Evolutionary conservation across 2,888 invertebrate species (phyloP), one percentile per base, ranked within the genome.

Genomic region (Hipparchia semele): DNA sequence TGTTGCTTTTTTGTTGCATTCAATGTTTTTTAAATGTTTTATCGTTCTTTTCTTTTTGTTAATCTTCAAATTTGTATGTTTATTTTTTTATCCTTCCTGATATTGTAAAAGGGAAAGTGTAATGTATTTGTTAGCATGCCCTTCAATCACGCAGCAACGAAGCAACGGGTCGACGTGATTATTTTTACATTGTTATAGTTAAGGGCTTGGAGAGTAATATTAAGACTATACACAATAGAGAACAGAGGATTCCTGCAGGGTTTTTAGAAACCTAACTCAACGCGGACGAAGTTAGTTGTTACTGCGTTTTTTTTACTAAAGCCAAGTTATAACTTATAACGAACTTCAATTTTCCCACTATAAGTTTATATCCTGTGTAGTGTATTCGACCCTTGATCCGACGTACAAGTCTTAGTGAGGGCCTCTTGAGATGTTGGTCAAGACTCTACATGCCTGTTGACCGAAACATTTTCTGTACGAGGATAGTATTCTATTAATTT

Each of bases 381-480:
- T 39, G 62, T 46, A 62, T 53, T 51, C 2, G 33, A 65, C 65
- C 53, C 65, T 65, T 53, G 33, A 53, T 65, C 51, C 51, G 33
- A 53, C 65, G 53, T 51, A 6, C 53, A 10, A 53, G 53, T 12
- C 49, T 49, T 49, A 49, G 49, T 49, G 33, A 65, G 65, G 53
- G 33, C 53, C 65, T 65, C 53, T 65, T 33, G 33, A 53, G 53
- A 65, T 65, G 33, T 65, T 65, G 65, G 65, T 65, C 65, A 65
- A 65, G 65, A 53, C 53, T 53, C 59, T 60, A 62, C 46, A 8
- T 23, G 23, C 13, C 49, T 6, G 49, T 51, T 64, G 64, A 64
- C 64, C 49, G 51, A 23, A 51, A 64, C 51, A 33, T 64, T 62
- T 62, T 62, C 46, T 62, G 62, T 46, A 12, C 46, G 46, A 49